Conservation (phyloP, 2,888 invertebrate genomes). For the Ectemnius continuus region DNA sequence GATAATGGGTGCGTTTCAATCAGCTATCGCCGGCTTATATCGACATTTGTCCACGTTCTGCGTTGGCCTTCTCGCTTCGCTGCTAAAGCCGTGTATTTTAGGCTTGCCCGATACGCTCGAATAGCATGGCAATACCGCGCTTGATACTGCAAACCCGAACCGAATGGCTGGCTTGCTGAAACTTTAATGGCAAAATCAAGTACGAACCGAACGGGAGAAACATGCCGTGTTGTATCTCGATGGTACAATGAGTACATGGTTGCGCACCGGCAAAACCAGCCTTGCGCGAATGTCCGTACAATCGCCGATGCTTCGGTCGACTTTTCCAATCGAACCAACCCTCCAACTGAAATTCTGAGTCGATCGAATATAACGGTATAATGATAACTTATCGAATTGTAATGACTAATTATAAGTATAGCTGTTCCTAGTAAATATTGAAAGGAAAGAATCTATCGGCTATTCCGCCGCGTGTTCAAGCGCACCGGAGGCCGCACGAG, state of each 20-base stretch:
- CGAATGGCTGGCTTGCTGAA: conserved; percentile 37
- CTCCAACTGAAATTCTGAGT: too few relatives aligned
- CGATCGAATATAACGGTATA: too few relatives aligned
- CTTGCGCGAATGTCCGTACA: conserved; percentile 30
- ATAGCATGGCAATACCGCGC: background rate
- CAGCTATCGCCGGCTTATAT: conserved; percentile 4
- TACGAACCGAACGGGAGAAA: conserved; percentile 54
- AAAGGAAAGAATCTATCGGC: conserved; percentile 23
- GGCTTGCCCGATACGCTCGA: background rate
- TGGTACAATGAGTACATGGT: conserved; percentile 16
- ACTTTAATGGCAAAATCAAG: conserved; percentile 59
- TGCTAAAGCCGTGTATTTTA: background rate
- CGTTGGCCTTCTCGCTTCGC: conserved; percentile 14
- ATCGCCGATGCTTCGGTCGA: conserved; percentile 42
- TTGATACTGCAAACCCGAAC: background rate
- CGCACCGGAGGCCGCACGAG: conserved; percentile 45
- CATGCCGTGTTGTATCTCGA: conserved; percentile 38
- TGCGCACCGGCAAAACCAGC: conserved; percentile 1
- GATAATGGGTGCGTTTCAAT: conserved; percentile 26
- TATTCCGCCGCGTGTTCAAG: conserved; percentile 50
- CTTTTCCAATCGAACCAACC: conserved; percentile 37
- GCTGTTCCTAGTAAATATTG: too few relatives aligned
- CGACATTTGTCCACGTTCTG: conserved; percentile 12
- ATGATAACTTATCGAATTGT: too few relatives aligned
- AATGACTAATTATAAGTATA: too few relatives aligned